Percentiles rank a stretch among this genome's conserved stretches.
Conservation (phyloP, 2,888 invertebrate genomes). For the Pyrrhia umbra region DNA sequence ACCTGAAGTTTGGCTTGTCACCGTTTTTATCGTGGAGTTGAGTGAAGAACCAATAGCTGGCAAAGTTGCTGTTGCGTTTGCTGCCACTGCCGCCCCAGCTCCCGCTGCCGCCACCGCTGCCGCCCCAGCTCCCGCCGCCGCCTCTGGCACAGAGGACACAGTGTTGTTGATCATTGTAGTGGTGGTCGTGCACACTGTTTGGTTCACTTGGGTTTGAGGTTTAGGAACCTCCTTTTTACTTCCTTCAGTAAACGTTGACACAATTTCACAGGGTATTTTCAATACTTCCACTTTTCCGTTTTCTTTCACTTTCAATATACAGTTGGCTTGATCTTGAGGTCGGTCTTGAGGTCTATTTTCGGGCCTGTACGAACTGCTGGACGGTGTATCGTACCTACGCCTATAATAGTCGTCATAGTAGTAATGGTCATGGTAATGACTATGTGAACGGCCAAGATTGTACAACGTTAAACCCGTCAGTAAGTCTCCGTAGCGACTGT, state of each 20-base stretch:
- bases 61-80: conserved; percentile 23
- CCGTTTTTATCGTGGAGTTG: conserved; percentile 18
- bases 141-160: conserved; percentile 20
- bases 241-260: conserved; percentile 83
- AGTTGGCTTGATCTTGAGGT: conserved; percentile 74
- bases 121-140: not conserved
- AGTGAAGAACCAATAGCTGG: conserved; percentile 17
- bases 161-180: conserved; percentile 68
- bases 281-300: conserved; percentile 72
- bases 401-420: conserved; percentile 85
- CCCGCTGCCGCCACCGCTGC: not conserved
- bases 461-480: conserved; percentile 83
- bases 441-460: conserved; percentile 83
- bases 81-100: conserved; percentile 2
- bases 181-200: conserved; percentile 76
- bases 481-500: conserved; percentile 81
- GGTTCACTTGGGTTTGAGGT: conserved; percentile 63
- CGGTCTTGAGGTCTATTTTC: conserved; percentile 37
- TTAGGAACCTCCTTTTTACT: conserved; percentile 68
- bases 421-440: conserved; percentile 77
- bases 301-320: conserved; percentile 79
- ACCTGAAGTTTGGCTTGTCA: not conserved
- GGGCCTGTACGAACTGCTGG: conserved; percentile 36
- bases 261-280: conserved; percentile 86
- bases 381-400: conserved; percentile 69